phyloP scores from a whole-genome alignment of 2,797 vertebrate genomes.

The Gymnodraco acuticeps region DNA sequence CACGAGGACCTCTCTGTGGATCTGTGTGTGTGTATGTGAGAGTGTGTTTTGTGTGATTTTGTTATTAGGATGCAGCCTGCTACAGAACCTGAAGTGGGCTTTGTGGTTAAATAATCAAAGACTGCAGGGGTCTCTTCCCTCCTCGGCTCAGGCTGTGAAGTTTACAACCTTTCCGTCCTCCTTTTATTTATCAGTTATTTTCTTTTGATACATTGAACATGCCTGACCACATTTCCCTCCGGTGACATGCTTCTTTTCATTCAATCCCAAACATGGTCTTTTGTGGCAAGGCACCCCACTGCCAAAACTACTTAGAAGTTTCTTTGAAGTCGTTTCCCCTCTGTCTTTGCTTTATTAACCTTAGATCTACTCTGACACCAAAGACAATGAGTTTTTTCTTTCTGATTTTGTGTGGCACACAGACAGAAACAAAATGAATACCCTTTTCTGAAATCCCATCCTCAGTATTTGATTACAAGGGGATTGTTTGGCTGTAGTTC shows the following conservation, averaged over 20 bases:
- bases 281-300: conserved; percentile 74
- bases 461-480: conserved; percentile 59
- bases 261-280: conserved; percentile 74
- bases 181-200: conserved; percentile 79
- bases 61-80: conserved; percentile 68
- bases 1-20: background rate
- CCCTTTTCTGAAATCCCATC: conserved; percentile 48
- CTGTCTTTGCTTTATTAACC: conserved; percentile 76
- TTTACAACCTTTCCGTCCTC: conserved; percentile 83
- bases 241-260: conserved; percentile 77
- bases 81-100: conserved; percentile 60
- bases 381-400: conserved; percentile 20
- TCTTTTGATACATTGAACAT: conserved; percentile 77
- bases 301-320: conserved; percentile 75
- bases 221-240: conserved; percentile 79
- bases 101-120: conserved; percentile 80
- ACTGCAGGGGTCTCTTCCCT: conserved; percentile 75
- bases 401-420: conserved; percentile 1
- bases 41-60: conserved; percentile 52
- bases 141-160: conserved; percentile 73
- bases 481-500: conserved; percentile 36
- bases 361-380: conserved; percentile 54
- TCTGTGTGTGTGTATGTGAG: background rate
- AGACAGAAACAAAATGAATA: conserved; percentile 7
- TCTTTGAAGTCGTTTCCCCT: conserved; percentile 74